phyloP scores from a whole-genome alignment of 2,797 vertebrate species.

The Tapirus indicus region DNA sequence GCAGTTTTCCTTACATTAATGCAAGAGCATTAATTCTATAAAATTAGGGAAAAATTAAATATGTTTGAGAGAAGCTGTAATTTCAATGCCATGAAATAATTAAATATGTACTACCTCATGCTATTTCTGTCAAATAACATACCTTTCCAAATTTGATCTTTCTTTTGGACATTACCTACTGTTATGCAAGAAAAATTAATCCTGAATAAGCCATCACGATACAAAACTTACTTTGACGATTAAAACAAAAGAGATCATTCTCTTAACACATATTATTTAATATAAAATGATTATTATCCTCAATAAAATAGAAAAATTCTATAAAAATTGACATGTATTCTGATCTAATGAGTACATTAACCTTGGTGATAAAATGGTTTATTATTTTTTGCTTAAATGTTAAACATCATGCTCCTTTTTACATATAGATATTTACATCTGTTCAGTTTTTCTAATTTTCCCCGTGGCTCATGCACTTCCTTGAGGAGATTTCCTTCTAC shows the following conservation, averaged over 20 bases:
- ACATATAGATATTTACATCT: neutral
- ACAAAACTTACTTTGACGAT: neutral
- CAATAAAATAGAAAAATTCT: neutral
- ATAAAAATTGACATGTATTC: neutral
- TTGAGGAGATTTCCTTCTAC: neutral
- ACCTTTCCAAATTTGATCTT: neutral
- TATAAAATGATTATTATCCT: neutral
- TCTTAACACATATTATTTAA: constrained; percentile 2
- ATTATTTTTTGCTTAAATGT: neutral
- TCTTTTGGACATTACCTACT: neutral
- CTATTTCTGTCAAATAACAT: constrained; percentile 11
- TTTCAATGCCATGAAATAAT: constrained; percentile 36
- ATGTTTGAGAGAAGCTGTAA: neutral
- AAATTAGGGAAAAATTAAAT: constrained; percentile 23
- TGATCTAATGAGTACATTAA: neutral
- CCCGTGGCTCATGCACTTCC: neutral
- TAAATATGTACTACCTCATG: neutral
- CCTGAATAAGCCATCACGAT: neutral
- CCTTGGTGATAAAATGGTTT: neutral
- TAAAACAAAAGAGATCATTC: neutral
- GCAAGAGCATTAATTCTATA: neutral
- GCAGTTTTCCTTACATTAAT: constrained; percentile 24
- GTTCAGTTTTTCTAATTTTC: neutral
- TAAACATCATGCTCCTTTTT: neutral
- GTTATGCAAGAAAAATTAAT: constrained; percentile 17